A percentile compares a stretch with the other conserved stretches of the same genome.
phyloP scores from a whole-genome alignment of 2,113 vertebrate genomes.

The Chunga burmeisteri region DNA sequence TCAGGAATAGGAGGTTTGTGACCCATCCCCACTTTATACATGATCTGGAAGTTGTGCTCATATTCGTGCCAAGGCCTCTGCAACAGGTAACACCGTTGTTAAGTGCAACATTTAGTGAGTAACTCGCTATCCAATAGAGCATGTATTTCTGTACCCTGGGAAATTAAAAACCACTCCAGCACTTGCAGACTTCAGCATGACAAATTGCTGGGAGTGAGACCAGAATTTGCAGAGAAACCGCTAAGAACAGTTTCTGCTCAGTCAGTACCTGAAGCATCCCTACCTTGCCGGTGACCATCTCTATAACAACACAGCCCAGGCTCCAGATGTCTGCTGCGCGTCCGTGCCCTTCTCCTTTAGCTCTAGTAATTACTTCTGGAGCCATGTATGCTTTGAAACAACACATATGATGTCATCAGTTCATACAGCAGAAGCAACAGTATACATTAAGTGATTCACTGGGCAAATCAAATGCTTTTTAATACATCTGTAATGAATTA shows the following conservation, averaged over 20 bases:
- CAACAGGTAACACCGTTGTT: not conserved
- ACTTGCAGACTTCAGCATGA: not conserved
- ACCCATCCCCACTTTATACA: constrained; percentile 99
- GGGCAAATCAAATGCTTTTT: not conserved
- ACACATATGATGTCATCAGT: not conserved
- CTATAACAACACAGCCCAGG: constrained; percentile 94
- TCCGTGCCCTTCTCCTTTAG: constrained; percentile 96
- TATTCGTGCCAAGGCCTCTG: constrained; percentile 99
- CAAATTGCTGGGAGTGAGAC: not conserved
- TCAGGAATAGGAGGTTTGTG: constrained; percentile 97
- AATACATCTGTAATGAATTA: not conserved
- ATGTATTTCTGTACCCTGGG: too few relatives aligned
- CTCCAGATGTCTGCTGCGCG: constrained; percentile 98
- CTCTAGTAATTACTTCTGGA: constrained; percentile 98
- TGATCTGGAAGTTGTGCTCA: constrained; percentile 99
- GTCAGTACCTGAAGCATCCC: not conserved
- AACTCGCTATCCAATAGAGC: not conserved
- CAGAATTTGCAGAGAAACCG: not conserved
- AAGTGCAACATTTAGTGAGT: not conserved
- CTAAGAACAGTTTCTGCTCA: not conserved
- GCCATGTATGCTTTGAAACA: constrained; percentile 92
- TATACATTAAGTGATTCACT: not conserved
- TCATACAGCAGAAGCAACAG: not conserved
- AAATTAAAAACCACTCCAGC: not conserved
- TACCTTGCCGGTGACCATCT: constrained; percentile 99